Evolutionary conservation across 2,113 vertebrate genomes (phyloP).

Genomic region (Actinemys pallida): DNA sequence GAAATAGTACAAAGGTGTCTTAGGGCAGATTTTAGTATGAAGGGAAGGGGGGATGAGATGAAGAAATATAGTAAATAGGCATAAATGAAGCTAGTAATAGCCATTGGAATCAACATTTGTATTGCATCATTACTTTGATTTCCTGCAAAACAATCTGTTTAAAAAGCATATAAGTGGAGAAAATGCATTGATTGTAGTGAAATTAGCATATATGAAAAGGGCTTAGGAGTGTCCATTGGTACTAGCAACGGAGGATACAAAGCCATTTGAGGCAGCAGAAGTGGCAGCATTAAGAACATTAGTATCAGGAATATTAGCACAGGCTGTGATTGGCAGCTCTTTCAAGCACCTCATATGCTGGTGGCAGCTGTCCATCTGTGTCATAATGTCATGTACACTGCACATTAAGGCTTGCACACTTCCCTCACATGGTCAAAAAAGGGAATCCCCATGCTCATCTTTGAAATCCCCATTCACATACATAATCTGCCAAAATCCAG

Average conservation of each 20-base stretch:
- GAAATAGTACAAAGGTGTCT: background rate
- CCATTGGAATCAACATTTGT: background rate
- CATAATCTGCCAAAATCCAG: background rate
- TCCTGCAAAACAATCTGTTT: background rate
- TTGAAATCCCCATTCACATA: background rate
- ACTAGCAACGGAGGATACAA: background rate
- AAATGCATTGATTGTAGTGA: background rate
- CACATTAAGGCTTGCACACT: background rate
- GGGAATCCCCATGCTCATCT: background rate
- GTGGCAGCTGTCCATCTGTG: background rate
- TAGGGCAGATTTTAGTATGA: background rate
- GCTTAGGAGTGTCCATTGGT: background rate
- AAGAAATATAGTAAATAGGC: background rate
- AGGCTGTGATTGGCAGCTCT: background rate
- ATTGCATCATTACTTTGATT: background rate
- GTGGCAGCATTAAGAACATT: background rate
- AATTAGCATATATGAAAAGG: background rate
- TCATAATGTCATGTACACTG: background rate
- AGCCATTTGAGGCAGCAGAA: background rate
- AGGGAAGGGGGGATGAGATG: background rate
- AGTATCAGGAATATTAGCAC: background rate
- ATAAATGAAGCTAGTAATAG: background rate
- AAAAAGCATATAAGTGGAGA: background rate
- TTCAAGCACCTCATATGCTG: background rate
- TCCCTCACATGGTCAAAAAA: background rate